phyloP scores from a whole-genome alignment of 2,113 vertebrate genomes.

The Axis porcinus region DNA sequence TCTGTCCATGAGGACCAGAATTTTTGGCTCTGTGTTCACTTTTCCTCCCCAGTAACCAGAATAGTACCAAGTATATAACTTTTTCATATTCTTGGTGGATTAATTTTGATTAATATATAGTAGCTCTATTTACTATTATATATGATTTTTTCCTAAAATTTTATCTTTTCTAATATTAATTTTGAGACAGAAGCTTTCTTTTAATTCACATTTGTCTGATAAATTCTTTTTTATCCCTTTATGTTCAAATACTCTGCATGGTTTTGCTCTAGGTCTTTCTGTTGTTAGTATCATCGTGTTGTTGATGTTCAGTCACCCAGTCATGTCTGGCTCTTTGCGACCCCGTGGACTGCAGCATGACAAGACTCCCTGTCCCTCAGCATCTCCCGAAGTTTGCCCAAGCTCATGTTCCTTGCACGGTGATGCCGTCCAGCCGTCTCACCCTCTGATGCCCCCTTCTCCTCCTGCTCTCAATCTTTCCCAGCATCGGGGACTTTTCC shows the following conservation, averaged over 20 bases:
- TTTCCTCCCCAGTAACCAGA: neutral
- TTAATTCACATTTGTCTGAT: neutral
- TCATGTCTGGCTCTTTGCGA: neutral
- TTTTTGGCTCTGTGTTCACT: neutral
- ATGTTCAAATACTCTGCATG: neutral
- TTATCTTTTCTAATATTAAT: neutral
- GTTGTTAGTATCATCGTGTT: neutral
- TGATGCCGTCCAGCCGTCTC: neutral
- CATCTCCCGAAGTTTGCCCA: accelerated
- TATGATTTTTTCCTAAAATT: neutral
- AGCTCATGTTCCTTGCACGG: neutral
- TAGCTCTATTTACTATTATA: neutral
- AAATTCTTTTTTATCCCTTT: neutral
- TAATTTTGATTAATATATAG: neutral
- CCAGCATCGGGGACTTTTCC: neutral
- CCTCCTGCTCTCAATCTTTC: neutral
- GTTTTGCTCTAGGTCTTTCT: neutral
- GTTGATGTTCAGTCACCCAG: neutral
- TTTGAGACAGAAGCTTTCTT: neutral
- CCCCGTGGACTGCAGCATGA: neutral
- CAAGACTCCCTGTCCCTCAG: neutral
- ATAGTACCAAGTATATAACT: neutral
- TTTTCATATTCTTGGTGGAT: neutral
- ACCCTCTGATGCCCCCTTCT: neutral
- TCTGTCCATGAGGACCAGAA: neutral